A percentile compares a stretch with the other conserved stretches of the same genome.
Evolutionary conservation across 64 coral and sea anemone genomes (phyloP).

Genomic region (Montipora capricornis): DNA sequence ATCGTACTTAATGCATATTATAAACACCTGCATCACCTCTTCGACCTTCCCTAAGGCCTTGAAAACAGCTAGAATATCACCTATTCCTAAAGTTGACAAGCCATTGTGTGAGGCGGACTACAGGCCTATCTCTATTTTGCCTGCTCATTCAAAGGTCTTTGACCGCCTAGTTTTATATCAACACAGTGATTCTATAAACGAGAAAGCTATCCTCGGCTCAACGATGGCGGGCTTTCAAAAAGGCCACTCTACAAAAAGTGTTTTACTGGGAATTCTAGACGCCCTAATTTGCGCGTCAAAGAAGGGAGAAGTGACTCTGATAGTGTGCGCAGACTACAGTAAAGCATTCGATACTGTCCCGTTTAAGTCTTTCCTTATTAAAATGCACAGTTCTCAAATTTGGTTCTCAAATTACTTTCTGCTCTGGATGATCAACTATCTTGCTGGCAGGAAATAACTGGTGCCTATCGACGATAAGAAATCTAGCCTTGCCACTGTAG

Average conservation of each 20-base stretch:
- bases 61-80: too few species aligned
- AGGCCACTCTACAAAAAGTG: neutral
- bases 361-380: neutral
- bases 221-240: neutral
- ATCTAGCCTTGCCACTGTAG: too few species aligned
- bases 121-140: neutral
- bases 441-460: too few species aligned
- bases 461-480: too few species aligned
- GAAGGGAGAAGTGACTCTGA: neutral
- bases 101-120: too few species aligned
- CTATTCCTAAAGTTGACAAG: too few species aligned
- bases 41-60: too few species aligned
- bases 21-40: too few species aligned
- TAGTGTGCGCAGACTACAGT: constrained; percentile 7
- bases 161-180: neutral
- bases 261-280: neutral
- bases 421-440: neutral
- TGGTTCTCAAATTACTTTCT: neutral
- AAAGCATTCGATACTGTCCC: neutral
- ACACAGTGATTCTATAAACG: neutral
- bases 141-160: neutral
- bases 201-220: neutral
- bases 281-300: neutral
- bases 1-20: too few species aligned
- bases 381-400: neutral